A percentile compares a stretch with the other conserved stretches of the same genome.
Evolutionary conservation across 1,140 invertebrate species (phyloP).

Genomic region (Coenobita brevimanus): DNA sequence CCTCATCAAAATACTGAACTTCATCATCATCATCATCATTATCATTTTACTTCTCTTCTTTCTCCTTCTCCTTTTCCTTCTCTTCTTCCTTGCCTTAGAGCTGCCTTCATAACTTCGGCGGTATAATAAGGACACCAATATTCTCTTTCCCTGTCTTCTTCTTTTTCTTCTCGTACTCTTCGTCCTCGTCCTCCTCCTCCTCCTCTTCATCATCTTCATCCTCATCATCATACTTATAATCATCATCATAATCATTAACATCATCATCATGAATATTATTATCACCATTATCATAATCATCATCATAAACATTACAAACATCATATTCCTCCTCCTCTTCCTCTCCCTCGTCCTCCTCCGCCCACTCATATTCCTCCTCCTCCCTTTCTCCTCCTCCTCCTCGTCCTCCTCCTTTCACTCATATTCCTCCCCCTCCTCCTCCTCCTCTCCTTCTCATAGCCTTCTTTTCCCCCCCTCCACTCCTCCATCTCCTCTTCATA

Average conservation of each 20-base stretch:
- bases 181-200: neutral
- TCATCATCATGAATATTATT: no score
- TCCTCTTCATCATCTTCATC: neutral
- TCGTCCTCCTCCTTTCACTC: no score
- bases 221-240: no score
- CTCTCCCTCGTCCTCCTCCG: neutral
- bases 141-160: conserved; percentile 1
- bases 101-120: neutral
- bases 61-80: neutral
- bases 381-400: neutral
- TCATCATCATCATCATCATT: neutral
- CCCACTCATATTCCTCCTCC: neutral
- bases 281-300: no score
- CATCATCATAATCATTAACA: no score
- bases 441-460: no score
- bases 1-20: neutral
- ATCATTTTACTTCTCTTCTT: neutral
- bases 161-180: neutral
- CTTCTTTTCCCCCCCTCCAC: no score
- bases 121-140: neutral
- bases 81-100: neutral
- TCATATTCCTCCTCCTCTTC: neutral
- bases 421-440: no score
- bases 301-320: neutral
- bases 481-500: no score